Base-by-base conservation (phyloP, 1,140 invertebrate species). In the Aporrectodea caliginosa region DNA sequence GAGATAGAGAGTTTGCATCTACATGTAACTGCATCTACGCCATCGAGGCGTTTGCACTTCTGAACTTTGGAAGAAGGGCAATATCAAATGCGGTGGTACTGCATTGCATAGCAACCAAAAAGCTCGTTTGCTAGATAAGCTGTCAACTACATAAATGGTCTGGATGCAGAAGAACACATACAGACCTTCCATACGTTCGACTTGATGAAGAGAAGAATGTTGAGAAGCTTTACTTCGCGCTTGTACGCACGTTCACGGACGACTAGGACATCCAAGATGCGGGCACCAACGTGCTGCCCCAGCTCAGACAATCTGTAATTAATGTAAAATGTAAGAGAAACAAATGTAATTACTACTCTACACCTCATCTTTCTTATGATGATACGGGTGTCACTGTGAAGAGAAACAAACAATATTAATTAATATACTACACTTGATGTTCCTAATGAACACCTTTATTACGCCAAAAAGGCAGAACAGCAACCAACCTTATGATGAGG, bases 191-290 rank as follows among this genome's bases (percentile, higher is more conserved):
- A 99, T 22, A 99, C 90, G 1, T 95, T 95, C 73, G 94, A 94
- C 89, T 98, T 98, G 0, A 99, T 93, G 89, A 99, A 99, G 1
- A 98, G 89, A 14, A 99, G 88, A 90, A 98, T 96, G 86, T 96
- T 97, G 0, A 99, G 90, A 2, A 99, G 86, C 88, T 99, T 99
- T 0, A 94, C 96, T 90, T 99, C 98, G 35, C 97, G 89, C 89
- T 98, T 99, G 78, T 93, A 95, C 85, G 93, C 93, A 83, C 94
- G 93, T 85, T 99, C 98, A 84, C 98, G 90, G 0, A 98, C 91
- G 86, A 97, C 95, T 85, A 98, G 92, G 0, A 99, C 86, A 89
- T 99, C 98, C 75, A 98, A 92, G 69, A 98, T 89, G 86, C 96
- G 92, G 35, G 94, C 92, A 0, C 98, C 98, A 81, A 99, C 95